A percentile compares a stretch with the other conserved stretches of the same genome.
phyloP scores from a whole-genome alignment of 2,888 invertebrate species.

The Drepanosiphum platanoidis region DNA sequence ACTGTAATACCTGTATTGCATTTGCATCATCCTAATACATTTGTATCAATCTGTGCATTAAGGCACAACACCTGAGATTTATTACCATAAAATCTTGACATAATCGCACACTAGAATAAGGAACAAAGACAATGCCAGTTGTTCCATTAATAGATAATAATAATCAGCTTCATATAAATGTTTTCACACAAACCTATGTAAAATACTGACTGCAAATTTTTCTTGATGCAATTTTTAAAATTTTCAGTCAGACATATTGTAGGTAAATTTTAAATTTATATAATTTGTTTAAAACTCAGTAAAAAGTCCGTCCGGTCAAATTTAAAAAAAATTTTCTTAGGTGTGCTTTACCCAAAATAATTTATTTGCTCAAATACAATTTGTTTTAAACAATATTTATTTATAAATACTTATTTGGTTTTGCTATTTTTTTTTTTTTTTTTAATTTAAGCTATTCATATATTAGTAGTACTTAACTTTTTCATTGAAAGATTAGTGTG shows the following conservation, averaged over 20 bases:
- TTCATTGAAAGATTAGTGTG: constrained; percentile 16
- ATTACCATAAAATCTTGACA: constrained; percentile 5
- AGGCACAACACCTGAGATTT: constrained; percentile 72
- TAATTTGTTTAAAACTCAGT: constrained; percentile 44
- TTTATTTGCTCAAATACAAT: constrained; percentile 61
- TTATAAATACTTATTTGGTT: constrained; percentile 45
- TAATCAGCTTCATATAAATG: constrained; percentile 46
- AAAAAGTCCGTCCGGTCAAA: constrained; percentile 55
- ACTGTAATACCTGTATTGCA: constrained; percentile 83
- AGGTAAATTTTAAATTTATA: constrained; percentile 33
- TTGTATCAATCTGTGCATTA: constrained; percentile 84
- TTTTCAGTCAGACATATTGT: constrained; percentile 15
- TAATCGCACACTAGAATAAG: constrained; percentile 49
- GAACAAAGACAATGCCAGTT: constrained; percentile 31
- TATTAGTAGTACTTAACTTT: constrained; percentile 40
- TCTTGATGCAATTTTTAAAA: background rate
- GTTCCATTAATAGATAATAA: constrained; percentile 30
- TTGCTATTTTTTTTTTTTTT: constrained; percentile 14
- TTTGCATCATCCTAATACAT: constrained; percentile 83
- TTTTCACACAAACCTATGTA: constrained; percentile 19
- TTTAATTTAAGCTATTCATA: constrained; percentile 35
- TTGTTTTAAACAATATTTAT: constrained; percentile 46
- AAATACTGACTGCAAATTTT: background rate
- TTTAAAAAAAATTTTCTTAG: constrained; percentile 29
- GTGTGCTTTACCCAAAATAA: constrained; percentile 56